Percentiles rank a stretch among this genome's conserved stretches.
These are phyloP conservation scores for Orchesella flavescens DNA, from an alignment of 2,888 invertebrate genomes.

Conservation along the genomic window DNA sequence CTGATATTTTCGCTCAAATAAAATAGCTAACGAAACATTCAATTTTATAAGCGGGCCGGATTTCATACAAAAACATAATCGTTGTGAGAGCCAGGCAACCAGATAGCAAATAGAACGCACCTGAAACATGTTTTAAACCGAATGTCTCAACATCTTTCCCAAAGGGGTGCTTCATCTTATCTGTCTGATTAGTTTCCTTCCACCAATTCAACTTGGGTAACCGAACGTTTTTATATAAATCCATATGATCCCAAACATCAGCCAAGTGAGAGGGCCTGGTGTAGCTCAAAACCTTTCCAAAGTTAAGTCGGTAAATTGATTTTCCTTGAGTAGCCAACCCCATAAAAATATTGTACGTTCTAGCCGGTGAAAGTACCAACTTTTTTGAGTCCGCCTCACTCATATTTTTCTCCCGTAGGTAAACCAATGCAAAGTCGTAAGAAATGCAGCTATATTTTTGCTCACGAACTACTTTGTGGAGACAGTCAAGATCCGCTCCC, in stretches of 20 bases:
- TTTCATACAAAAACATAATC: too few species aligned
- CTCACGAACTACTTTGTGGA: constrained; percentile 50
- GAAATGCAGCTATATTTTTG: constrained; percentile 45
- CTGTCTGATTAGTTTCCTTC: constrained; percentile 54
- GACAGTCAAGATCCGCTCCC: constrained; percentile 33
- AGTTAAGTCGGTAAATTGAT: constrained; percentile 54
- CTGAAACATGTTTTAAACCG: constrained; percentile 57
- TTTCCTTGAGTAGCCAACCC: constrained; percentile 39
- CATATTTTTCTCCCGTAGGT: constrained; percentile 48
- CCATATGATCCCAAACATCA: constrained; percentile 46
- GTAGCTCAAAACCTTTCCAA: constrained; percentile 39
- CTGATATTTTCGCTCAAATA: too few species aligned
- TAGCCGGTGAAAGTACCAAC: constrained; percentile 23
- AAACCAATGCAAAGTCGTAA: constrained; percentile 39
- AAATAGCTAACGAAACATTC: too few species aligned
- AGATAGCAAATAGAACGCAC: constrained; percentile 35
- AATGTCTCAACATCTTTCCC: constrained; percentile 4
- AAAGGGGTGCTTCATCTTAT: background rate
- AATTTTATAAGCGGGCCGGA: too few species aligned
- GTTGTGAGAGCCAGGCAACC: background rate
- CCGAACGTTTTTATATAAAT: constrained; percentile 56
- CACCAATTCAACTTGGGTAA: constrained; percentile 61
- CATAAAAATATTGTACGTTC: constrained; percentile 54
- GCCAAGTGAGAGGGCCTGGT: constrained; percentile 41
- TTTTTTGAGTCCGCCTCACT: constrained; percentile 44